Base-by-base conservation (phyloP, 1,140 invertebrate genomes). In the Whitmania pigra region DNA sequence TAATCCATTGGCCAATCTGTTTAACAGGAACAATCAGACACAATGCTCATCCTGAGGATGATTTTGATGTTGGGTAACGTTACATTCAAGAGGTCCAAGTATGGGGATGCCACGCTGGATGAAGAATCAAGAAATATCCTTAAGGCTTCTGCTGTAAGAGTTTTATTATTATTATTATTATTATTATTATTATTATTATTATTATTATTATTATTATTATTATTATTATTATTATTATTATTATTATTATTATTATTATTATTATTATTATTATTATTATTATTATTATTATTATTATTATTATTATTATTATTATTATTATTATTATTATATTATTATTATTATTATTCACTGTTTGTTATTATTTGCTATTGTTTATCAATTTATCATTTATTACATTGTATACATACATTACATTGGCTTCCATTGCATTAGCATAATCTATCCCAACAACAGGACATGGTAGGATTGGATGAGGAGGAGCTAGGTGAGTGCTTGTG, bases 211-310 rank as follows among this genome's bases (percentile, higher is more conserved):
- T 40, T 68, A 31, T 40, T 68, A 15, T 40, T 68, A n/a, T 40
- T 68, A n/a, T 17, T 68, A 68, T 40, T 68, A 68, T 40, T 68
- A 31, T 31, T 67, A 67, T 31, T 67, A 67, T 67, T 67, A 67
- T 67, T 20, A 25, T 29, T 25, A 67, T 31, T 67, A 67, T 31
- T 20, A 36, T 29, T 6, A 31, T 31, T 67, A 27, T 31, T 13
- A 67, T 25, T 67, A 67, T 20, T 11, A 67, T 29, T 13, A 67
- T 31, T 6, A 67, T 20, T 27, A 67, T 20, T 13, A 36, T 29
- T 27, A 67, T 20, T 25, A 67, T 36, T 68, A 15, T 40, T 68
- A n/a, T 40, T 68, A n/a, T 17, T 68, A 68, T 40, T 68, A 68
- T 40, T 68, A 31, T 31, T 67, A 67, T 31, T 67, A 67, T 67